Evolutionary conservation across 92 coral and sea anemone genomes (phyloP).

Genomic region (Muricea muricata): DNA sequence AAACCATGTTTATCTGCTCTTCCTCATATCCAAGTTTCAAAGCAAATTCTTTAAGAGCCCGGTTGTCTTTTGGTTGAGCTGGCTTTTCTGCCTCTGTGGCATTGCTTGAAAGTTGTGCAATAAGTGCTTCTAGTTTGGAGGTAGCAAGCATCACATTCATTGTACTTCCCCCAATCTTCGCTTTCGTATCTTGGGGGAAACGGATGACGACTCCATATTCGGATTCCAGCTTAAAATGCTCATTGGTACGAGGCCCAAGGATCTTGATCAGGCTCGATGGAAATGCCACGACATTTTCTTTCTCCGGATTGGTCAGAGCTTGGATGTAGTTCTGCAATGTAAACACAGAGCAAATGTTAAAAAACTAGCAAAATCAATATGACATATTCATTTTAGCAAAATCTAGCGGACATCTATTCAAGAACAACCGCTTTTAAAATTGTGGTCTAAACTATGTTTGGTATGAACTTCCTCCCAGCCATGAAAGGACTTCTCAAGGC

Average conservation of each 20-base stretch:
- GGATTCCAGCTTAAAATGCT: slow-evolving; percentile 11
- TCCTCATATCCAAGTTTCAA: slow-evolving; percentile 88
- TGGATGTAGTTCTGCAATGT: slow-evolving; percentile 19
- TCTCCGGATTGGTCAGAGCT: slow-evolving; percentile 16
- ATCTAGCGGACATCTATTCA: no score
- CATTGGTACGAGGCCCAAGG: not conserved
- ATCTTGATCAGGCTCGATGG: not conserved
- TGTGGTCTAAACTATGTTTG: slow-evolving; percentile 5
- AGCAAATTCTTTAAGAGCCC: slow-evolving; percentile 87
- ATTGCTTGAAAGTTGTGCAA: not conserved
- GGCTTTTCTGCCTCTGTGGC: not conserved
- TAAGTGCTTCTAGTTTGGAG: slow-evolving; percentile 23
- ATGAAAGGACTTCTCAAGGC: not conserved
- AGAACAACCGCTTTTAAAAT: not conserved
- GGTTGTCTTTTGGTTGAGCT: slow-evolving; percentile 53
- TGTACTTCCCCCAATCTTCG: not conserved
- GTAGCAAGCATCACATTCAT: not conserved
- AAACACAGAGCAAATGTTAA: not conserved
- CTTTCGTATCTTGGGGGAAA: slow-evolving; percentile 22
- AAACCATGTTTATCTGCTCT: slow-evolving; percentile 78
- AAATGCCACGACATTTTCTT: not conserved
- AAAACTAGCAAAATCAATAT: no score
- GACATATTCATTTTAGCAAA: no score
- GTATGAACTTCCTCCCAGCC: slow-evolving; percentile 42
- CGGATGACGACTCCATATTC: slow-evolving; percentile 35